Evolutionary conservation across 2,888 invertebrate species (phyloP).

Genomic region (Tetragonula carbonaria): DNA sequence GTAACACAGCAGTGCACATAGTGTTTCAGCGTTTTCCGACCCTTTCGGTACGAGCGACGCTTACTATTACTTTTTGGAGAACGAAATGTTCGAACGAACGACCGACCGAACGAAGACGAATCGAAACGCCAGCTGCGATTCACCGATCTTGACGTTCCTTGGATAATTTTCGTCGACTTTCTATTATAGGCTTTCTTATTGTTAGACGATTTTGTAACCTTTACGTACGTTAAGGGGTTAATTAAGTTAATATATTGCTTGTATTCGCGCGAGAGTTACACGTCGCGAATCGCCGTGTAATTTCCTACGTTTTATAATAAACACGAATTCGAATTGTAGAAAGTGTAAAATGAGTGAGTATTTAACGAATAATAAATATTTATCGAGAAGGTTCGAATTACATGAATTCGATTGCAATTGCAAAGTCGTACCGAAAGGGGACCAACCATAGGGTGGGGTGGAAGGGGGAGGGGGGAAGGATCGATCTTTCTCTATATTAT

Average conservation of each 20-base stretch:
- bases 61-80: not conserved
- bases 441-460: not conserved
- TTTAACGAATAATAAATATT: slow-evolving; percentile 28
- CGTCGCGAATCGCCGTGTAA: not conserved
- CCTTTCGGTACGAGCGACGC: slow-evolving; percentile 37
- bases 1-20: slow-evolving; percentile 21
- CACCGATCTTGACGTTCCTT: slow-evolving; percentile 8
- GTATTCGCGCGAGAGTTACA: not conserved
- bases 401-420: not conserved
- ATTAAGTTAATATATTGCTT: slow-evolving; percentile 12
- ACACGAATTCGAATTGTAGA: slow-evolving; percentile 5
- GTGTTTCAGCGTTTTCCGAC: slow-evolving; percentile 36
- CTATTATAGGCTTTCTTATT: not conserved
- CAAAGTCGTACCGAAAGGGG: slow-evolving; percentile 39
- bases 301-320: slow-evolving; percentile 22
- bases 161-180: not conserved
- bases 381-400: slow-evolving; percentile 19
- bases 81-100: not conserved
- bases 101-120: not conserved
- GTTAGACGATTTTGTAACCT: slow-evolving; percentile 2
- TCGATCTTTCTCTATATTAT: slow-evolving; percentile 17
- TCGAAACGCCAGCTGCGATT: slow-evolving; percentile 10
- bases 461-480: not conserved
- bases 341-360: slow-evolving; percentile 11
- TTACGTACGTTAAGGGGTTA: not conserved